phyloP scores from a whole-genome alignment of 2,113 vertebrate genomes.

The Rhineura floridana region DNA sequence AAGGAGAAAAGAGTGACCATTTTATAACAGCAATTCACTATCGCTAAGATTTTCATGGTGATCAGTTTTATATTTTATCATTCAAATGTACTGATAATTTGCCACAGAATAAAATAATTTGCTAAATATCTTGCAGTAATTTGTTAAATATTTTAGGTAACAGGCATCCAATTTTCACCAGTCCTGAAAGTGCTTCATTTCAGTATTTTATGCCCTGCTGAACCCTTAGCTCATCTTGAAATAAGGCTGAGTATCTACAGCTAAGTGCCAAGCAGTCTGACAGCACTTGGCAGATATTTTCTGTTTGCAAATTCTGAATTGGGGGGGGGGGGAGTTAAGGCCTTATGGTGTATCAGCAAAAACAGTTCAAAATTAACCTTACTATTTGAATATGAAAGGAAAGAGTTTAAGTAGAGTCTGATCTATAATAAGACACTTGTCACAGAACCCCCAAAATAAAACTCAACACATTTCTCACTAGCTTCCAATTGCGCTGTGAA shows the following conservation, averaged over 20 bases:
- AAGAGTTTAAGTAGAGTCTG: background rate
- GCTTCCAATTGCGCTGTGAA: constrained; percentile 40
- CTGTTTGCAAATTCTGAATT: constrained; percentile 17
- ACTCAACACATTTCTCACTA: constrained; percentile 14
- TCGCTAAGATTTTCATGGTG: background rate
- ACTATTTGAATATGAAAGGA: constrained; percentile 5
- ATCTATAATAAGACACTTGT: background rate
- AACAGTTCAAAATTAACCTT: background rate
- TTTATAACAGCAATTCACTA: background rate
- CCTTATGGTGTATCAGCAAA: fast-evolving
- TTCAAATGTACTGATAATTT: background rate
- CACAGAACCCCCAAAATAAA: background rate
- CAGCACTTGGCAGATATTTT: background rate
- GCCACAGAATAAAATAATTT: background rate
- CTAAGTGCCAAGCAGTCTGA: constrained; percentile 12
- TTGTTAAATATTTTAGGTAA: background rate
- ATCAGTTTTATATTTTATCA: background rate
- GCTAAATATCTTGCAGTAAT: background rate
- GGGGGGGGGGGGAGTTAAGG: background rate
- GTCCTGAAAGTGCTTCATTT: background rate
- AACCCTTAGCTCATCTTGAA: background rate
- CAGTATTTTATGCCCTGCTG: background rate
- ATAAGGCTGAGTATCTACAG: constrained; percentile 8
- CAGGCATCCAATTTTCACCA: background rate
- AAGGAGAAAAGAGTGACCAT: too few species aligned